phyloP scores from a whole-genome alignment of 2,113 vertebrate species.

The Bubo blakistoni region DNA sequence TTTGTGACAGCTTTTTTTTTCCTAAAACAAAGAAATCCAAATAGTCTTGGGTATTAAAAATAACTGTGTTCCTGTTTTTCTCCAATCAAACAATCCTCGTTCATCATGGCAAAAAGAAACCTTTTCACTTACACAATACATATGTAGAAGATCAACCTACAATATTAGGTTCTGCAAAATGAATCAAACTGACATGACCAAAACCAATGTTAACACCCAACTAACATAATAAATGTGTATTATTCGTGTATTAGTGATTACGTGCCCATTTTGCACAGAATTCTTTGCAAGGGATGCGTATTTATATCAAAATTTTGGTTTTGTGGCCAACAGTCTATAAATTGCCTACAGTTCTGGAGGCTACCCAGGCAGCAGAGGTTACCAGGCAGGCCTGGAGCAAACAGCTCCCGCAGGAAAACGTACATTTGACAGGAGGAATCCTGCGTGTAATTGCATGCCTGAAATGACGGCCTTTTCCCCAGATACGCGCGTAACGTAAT shows the following conservation, averaged over 20 bases:
- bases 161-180: not conserved
- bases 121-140: not conserved
- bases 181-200: accelerated
- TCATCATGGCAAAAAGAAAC: not conserved
- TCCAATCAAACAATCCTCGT: not conserved
- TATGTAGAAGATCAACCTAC: accelerated
- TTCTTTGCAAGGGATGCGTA: accelerated
- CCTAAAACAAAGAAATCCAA: not conserved
- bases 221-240: accelerated
- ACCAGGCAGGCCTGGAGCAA: accelerated
- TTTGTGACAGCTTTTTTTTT: accelerated
- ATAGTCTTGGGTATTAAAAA: not conserved
- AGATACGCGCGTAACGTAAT: accelerated
- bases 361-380: too few species aligned
- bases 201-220: accelerated
- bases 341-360: accelerated
- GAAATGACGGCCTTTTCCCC: accelerated
- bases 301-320: not conserved
- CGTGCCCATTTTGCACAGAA: not conserved
- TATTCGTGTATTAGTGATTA: accelerated
- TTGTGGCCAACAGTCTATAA: accelerated
- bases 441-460: accelerated
- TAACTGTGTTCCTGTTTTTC: not conserved
- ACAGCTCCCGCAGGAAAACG: accelerated
- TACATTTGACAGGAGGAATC: accelerated